These are phyloP conservation scores for Leptinotarsa juncta DNA, from an alignment of 2,888 invertebrate genomes.

Conservation along the genomic window DNA sequence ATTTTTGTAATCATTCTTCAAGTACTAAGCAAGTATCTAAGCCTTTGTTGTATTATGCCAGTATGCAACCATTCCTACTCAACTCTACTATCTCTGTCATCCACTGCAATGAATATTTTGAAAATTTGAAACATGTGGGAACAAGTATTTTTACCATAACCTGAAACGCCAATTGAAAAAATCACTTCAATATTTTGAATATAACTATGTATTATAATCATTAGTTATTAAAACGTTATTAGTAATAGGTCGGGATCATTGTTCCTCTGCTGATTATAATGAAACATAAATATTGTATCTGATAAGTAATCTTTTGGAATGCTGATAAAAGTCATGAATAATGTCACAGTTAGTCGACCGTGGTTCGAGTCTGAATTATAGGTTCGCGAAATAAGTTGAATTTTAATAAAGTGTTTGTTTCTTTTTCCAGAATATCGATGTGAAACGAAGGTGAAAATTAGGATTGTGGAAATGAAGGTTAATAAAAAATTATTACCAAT, in stretches of 20 bases:
- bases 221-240: too few species aligned
- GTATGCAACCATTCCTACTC: too few species aligned
- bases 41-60: too few species aligned
- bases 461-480: slow-evolving; percentile 67
- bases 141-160: too few species aligned
- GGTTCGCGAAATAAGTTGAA: background rate
- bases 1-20: too few species aligned
- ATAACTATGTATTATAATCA: background rate
- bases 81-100: too few species aligned
- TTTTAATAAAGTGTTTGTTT: too few species aligned
- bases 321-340: slow-evolving; percentile 6
- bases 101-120: too few species aligned
- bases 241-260: background rate
- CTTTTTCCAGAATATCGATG: slow-evolving; percentile 8
- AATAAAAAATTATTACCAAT: slow-evolving; percentile 80
- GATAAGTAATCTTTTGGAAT: slow-evolving; percentile 8
- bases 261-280: background rate
- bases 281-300: slow-evolving; percentile 6
- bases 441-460: background rate
- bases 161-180: too few species aligned
- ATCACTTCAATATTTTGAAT: background rate
- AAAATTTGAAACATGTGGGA: too few species aligned
- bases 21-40: too few species aligned
- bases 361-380: background rate
- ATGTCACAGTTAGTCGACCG: slow-evolving; percentile 9